phyloP scores from a whole-genome alignment of 2,888 invertebrate species.

The Zygaena filipendulae region DNA sequence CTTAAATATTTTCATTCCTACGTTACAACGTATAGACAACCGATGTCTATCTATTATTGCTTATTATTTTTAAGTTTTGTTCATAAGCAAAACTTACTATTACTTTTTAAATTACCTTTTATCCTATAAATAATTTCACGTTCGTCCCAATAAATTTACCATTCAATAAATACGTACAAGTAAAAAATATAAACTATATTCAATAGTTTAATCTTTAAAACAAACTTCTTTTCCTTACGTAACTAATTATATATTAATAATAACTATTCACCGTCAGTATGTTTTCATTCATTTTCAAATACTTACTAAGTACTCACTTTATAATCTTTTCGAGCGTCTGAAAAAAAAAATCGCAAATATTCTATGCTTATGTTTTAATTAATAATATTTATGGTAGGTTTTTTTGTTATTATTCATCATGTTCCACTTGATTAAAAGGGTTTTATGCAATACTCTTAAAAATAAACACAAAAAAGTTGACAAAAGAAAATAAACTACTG shows the following conservation, averaged over 20 bases:
- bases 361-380: too few species aligned
- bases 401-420: too few species aligned
- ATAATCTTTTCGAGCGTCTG: conserved; percentile 67
- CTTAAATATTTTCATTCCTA: conserved; percentile 46
- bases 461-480: too few species aligned
- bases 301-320: conserved; percentile 69
- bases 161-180: conserved; percentile 69
- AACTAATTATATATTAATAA: conserved; percentile 68
- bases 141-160: conserved; percentile 67
- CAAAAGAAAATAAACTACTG: too few species aligned
- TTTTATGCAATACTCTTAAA: too few species aligned
- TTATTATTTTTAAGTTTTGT: conserved; percentile 66
- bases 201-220: conserved; percentile 70
- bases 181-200: conserved; percentile 71
- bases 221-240: conserved; percentile 60
- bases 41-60: conserved; percentile 63
- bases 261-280: conserved; percentile 67
- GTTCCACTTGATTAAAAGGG: too few species aligned
- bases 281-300: conserved; percentile 63
- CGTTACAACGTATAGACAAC: conserved; percentile 64
- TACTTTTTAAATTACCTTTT: too few species aligned
- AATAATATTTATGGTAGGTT: too few species aligned
- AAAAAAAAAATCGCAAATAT: conserved; percentile 44
- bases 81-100: conserved; percentile 63
- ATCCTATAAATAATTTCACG: conserved; percentile 67